Evolutionary conservation across 2,797 vertebrate genomes (phyloP).

Genomic region (Alosa sapidissima): DNA sequence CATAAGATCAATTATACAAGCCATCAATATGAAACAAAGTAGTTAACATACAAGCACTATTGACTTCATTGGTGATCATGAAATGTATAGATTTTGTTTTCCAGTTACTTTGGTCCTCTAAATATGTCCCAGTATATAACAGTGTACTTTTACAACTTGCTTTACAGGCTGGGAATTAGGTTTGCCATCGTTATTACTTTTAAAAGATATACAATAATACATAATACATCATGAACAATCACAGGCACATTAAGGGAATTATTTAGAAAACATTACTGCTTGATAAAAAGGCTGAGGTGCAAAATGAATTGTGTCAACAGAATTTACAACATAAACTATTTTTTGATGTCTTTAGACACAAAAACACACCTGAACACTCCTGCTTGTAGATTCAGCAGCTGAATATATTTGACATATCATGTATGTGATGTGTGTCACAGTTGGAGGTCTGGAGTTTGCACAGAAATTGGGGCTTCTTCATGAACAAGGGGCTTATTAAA

Average conservation of each 20-base stretch:
- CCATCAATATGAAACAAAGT: neutral
- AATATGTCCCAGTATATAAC: too few relatives aligned
- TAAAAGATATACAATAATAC: neutral
- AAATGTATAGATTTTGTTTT: too few relatives aligned
- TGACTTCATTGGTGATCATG: too few relatives aligned
- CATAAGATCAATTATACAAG: neutral
- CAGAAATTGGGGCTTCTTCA: neutral
- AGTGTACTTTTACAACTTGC: too few relatives aligned
- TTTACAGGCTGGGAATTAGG: too few relatives aligned
- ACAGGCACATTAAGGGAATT: neutral
- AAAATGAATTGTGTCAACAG: too few relatives aligned
- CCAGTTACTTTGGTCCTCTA: too few relatives aligned
- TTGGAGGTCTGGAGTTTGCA: neutral
- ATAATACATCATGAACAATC: neutral
- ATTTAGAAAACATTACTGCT: neutral
- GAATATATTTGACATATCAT: neutral
- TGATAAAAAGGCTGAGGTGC: neutral
- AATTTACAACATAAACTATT: too few relatives aligned
- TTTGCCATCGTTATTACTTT: too few relatives aligned
- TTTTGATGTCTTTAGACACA: neutral
- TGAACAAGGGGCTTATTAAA: neutral
- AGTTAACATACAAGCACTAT: too few relatives aligned
- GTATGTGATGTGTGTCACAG: neutral
- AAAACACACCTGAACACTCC: too few relatives aligned
- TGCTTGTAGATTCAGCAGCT: neutral